Conservation (phyloP, 2,797 vertebrate genomes). For the Acomys russatus region DNA sequence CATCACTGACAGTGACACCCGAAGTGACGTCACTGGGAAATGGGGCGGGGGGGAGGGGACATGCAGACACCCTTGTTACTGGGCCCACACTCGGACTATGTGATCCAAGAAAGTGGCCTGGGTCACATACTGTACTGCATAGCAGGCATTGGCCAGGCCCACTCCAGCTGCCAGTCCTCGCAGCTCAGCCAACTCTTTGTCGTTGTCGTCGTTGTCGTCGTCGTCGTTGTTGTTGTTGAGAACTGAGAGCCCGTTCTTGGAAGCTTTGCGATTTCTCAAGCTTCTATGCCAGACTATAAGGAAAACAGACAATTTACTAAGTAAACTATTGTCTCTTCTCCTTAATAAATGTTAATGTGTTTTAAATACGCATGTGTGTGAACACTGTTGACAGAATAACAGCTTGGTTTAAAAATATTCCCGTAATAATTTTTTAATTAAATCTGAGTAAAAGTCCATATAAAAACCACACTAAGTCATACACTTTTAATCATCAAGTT, state of each 20-base stretch:
- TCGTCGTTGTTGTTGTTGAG: constrained; percentile 77
- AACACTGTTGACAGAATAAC: constrained; percentile 18
- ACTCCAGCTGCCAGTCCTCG: constrained; percentile 80
- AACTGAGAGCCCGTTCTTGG: constrained; percentile 73
- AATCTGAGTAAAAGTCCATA: constrained; percentile 27
- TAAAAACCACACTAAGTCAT: neutral
- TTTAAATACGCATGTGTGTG: neutral
- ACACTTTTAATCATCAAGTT: neutral
- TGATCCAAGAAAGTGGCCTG: fast-evolving
- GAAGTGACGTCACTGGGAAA: neutral
- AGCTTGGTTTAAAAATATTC: constrained; percentile 35
- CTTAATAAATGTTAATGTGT: constrained; percentile 28
- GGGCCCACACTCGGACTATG: neutral
- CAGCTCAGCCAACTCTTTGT: constrained; percentile 86
- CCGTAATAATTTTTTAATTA: neutral
- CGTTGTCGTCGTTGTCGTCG: constrained; percentile 69
- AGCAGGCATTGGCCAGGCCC: constrained; percentile 88
- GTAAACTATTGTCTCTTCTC: neutral
- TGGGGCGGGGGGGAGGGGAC: fast-evolving
- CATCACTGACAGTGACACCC: neutral
- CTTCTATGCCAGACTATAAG: constrained; percentile 84
- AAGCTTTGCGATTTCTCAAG: constrained; percentile 72
- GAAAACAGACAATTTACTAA: constrained; percentile 66
- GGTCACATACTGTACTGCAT: constrained; percentile 84
- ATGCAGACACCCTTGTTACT: neutral